Base-by-base conservation (phyloP, 1,140 invertebrate species). In the Coptotermes formosanus region DNA sequence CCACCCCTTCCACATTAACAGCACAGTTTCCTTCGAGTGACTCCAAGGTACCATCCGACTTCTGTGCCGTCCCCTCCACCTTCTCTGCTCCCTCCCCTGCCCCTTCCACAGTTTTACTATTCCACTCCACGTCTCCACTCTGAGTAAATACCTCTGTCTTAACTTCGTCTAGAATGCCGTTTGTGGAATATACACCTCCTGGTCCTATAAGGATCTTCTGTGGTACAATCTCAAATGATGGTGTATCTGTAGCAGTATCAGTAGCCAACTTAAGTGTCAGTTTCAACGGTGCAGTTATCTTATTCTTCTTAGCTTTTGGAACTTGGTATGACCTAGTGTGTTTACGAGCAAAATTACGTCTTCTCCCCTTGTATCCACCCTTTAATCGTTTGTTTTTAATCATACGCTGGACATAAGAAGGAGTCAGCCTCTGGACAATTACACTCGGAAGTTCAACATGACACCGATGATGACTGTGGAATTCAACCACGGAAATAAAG, bases 141-240 rank as follows among this genome's bases (percentile, higher is more conserved):
- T 82, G 25, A 48, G 44, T 44, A 45, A 84, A 14, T 59, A 52
- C 52, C 55, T 84, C 85, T 45, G 59, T 44, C 55, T 85, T 85
- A 32, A 85, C 85, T 48, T 85, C 85, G 32, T 59, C 64, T 43
- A 85, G n/a, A 23, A 52, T 48, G n/a, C 83, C 83, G 83, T 84
- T 84, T 25, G 64, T 9, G 38, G 64, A 23, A 82, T 75, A 85
- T 16, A 82, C 16, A n/a, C 44, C 86, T 16, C 86, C 86, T 43
- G 86, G 86, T 32, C 86, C 86, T n/a, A 84, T 12, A 16, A 86
- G 55, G 84, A 83, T 69, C 83, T 83, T 86, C n/a, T 86, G 52
- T 30, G 86, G 86, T 19, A 84, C 82, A 83, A 84, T 59, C 69
- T 86, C 82, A 38, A 64, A 84, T 69, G 86, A 84, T 38, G 25